phyloP scores from a whole-genome alignment of 2,888 invertebrate genomes.

The Torymus auratus region DNA sequence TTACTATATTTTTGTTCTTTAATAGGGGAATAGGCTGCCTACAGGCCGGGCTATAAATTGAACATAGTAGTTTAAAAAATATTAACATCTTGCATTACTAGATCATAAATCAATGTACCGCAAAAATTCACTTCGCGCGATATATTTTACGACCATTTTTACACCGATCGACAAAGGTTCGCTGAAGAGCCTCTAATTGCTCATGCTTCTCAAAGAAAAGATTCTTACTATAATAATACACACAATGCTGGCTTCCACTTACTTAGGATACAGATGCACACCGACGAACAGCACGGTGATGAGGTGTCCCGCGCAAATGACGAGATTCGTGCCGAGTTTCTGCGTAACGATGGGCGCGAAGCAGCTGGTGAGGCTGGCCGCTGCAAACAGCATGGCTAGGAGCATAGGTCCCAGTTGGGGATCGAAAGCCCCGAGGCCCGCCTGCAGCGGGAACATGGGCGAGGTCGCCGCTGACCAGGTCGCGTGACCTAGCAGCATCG shows the following conservation, averaged over 20 bases:
- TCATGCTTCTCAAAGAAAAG: too few species aligned
- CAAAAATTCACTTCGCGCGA: too few species aligned
- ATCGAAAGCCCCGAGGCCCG: conserved; percentile 75
- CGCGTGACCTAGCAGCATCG: conserved; percentile 79
- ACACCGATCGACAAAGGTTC: too few species aligned
- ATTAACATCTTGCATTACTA: too few species aligned
- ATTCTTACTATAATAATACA: too few species aligned
- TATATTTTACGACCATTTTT: too few species aligned
- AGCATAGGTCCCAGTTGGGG: conserved; percentile 76
- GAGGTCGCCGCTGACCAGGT: conserved; percentile 82
- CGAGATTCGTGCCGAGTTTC: conserved; percentile 78
- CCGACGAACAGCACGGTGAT: conserved; percentile 72
- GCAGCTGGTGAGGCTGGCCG: conserved; percentile 69
- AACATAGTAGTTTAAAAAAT: too few species aligned
- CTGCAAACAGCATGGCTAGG: conserved; percentile 70
- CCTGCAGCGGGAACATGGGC: conserved; percentile 80
- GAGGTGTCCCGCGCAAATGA: conserved; percentile 73
- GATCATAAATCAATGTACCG: too few species aligned
- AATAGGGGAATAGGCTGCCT: too few species aligned
- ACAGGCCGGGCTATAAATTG: too few species aligned
- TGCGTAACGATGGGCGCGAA: conserved; percentile 79
- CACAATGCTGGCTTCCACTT: neutral
- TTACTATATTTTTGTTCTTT: too few species aligned
- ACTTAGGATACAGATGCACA: conserved; percentile 71
- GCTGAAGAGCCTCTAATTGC: too few species aligned